phyloP scores from a whole-genome alignment of 2,113 vertebrate genomes.

The Hydropotes inermis region DNA sequence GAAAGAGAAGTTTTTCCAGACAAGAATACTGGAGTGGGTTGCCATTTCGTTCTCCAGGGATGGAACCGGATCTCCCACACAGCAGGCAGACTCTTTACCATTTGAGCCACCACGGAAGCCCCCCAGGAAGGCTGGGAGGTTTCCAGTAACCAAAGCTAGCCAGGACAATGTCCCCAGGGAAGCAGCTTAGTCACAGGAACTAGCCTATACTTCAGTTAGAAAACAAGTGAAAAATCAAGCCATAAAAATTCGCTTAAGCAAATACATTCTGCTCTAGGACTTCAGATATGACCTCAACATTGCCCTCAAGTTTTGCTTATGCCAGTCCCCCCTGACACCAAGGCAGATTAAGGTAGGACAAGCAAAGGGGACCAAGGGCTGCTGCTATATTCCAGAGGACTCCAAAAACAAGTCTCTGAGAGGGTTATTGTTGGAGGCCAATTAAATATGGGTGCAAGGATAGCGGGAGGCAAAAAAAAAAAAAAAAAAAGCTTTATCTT shows the following conservation, averaged over 20 bases:
- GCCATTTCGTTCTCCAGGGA: not conserved
- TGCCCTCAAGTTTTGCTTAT: not conserved
- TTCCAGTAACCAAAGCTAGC: not conserved
- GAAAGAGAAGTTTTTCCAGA: not conserved
- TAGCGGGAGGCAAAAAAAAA: not conserved
- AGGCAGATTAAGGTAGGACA: not conserved
- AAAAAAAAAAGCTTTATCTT: not conserved
- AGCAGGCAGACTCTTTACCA: not conserved
- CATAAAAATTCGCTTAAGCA: not conserved
- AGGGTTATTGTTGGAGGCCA: not conserved
- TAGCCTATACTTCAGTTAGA: not conserved
- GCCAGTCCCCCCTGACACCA: not conserved
- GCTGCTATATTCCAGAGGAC: not conserved
- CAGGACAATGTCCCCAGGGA: not conserved
- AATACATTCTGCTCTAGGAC: not conserved
- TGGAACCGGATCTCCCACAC: rapidly evolving
- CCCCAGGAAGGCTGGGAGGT: not conserved
- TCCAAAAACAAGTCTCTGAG: not conserved
- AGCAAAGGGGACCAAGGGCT: not conserved
- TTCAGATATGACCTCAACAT: not conserved
- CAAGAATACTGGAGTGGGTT: not conserved
- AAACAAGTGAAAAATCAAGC: not conserved
- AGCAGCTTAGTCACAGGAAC: conserved; percentile 35
- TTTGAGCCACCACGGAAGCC: not conserved
- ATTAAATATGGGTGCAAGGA: not conserved